Conservation (phyloP, 2,113 vertebrate genomes). For the Takifugu bimaculatus region DNA sequence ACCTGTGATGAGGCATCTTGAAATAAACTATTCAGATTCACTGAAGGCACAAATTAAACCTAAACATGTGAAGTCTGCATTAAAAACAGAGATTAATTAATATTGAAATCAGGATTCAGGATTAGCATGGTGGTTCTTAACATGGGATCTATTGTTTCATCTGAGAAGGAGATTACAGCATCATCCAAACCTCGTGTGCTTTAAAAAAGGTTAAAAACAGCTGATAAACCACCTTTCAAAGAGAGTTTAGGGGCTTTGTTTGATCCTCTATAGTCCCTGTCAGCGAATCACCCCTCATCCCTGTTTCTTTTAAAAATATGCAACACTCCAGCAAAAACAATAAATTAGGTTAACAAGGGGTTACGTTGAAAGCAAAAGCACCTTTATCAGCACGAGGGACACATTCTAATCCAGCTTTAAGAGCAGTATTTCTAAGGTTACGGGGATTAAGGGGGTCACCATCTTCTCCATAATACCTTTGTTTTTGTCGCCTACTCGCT, state of each 20-base stretch:
- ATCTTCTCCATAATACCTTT: constrained; percentile 28
- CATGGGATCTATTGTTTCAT: neutral
- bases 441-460: constrained; percentile 36
- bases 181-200: neutral
- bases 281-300: neutral
- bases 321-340: constrained; percentile 4
- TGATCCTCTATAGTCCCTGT: too few relatives aligned
- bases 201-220: constrained; percentile 2
- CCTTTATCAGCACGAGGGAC: constrained; percentile 17
- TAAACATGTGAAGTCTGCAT: neutral
- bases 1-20: constrained; percentile 21
- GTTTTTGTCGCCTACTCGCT: constrained; percentile 19
- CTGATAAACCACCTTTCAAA: neutral
- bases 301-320: neutral
- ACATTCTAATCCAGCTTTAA: constrained; percentile 46
- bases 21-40: constrained; percentile 4
- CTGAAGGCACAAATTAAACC: constrained; percentile 17
- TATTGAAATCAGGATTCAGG: too few relatives aligned
- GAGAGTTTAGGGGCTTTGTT: neutral
- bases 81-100: neutral
- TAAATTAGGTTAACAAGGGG: constrained; percentile 45
- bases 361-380: constrained; percentile 34
- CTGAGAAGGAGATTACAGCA: too few relatives aligned
- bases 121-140: neutral
- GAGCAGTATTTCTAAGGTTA: constrained; percentile 2